phyloP scores from a whole-genome alignment of 2,888 invertebrate species.

The Sinopyrophorus schimmeli region DNA sequence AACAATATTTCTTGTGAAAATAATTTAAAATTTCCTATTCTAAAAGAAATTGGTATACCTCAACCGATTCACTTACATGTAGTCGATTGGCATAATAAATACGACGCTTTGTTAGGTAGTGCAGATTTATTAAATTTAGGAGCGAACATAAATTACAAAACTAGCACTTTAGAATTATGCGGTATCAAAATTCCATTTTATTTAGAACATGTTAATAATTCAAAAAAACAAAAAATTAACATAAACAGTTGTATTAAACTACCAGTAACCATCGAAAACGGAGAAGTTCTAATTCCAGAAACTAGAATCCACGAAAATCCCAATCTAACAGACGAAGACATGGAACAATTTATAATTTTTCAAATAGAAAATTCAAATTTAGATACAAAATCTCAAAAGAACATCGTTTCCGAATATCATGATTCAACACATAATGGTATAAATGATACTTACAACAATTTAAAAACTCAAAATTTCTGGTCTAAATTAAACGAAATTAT shows the following conservation, averaged over 20 bases:
- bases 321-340: background rate
- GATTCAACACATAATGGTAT: background rate
- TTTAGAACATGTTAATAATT: background rate
- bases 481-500: background rate
- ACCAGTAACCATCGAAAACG: conserved; percentile 1
- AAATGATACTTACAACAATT: background rate
- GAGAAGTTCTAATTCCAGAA: background rate
- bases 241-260: background rate
- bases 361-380: background rate
- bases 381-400: background rate
- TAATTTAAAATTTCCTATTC: conserved; percentile 6
- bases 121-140: conserved; percentile 13
- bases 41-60: conserved; percentile 12
- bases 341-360: background rate
- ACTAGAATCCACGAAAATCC: background rate
- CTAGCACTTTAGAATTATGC: conserved; percentile 2
- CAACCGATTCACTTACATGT: conserved; percentile 7
- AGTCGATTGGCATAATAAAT: conserved; percentile 10
- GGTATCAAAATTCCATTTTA: conserved; percentile 1
- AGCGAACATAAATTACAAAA: conserved; percentile 16
- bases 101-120: conserved; percentile 14
- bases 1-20: background rate
- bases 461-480: background rate
- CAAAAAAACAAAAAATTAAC: background rate
- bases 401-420: background rate